phyloP scores from a whole-genome alignment of 2,113 vertebrate species.

The Mormoops blainvillei region DNA sequence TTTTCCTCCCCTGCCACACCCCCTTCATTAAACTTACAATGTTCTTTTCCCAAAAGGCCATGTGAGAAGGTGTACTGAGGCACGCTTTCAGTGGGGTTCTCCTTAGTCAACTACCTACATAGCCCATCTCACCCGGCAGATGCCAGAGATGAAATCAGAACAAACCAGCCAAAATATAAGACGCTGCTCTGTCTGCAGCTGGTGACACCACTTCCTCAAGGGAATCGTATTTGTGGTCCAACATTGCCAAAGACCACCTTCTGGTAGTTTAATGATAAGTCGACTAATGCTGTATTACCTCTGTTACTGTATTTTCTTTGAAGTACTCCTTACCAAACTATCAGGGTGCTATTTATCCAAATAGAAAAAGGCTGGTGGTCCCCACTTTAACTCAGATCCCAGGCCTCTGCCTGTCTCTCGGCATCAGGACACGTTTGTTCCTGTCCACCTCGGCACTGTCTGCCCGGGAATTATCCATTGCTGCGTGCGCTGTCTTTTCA shows the following conservation, averaged over 20 bases:
- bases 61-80: not conserved
- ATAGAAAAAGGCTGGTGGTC: not conserved
- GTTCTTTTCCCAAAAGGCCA: not conserved
- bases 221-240: not conserved
- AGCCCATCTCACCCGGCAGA: not conserved
- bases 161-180: not conserved
- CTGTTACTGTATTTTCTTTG: slow-evolving; percentile 17
- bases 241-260: not conserved
- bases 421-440: not conserved
- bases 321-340: not conserved
- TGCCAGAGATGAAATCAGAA: not conserved
- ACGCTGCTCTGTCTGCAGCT: not conserved
- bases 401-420: not conserved
- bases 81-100: not conserved
- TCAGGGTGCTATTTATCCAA: not conserved
- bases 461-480: not conserved
- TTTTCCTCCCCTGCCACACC: not conserved
- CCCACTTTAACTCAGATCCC: not conserved
- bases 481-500: not conserved
- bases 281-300: not conserved
- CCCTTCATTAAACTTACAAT: not conserved
- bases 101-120: not conserved
- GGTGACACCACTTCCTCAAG: not conserved
- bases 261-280: slow-evolving; percentile 5
- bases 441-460: not conserved